Evolutionary conservation across 2,797 vertebrate genomes (phyloP).

Genomic region (Microctenopoma lineatum): DNA sequence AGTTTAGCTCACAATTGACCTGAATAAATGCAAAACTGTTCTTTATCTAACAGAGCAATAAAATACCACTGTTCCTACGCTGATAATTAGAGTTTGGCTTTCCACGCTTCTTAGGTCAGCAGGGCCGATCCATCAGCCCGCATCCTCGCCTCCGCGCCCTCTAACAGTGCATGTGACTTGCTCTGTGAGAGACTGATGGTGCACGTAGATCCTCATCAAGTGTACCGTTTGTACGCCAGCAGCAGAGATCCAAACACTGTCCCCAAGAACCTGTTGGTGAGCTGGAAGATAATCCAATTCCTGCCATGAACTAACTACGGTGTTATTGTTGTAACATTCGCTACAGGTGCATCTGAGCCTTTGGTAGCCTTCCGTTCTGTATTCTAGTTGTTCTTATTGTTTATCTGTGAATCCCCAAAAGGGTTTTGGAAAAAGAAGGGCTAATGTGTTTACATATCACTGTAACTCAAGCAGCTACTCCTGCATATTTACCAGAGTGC

Average conservation of each 20-base stretch:
- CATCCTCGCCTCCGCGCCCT: slow-evolving; percentile 91
- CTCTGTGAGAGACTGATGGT: slow-evolving; percentile 88
- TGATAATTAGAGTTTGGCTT: slow-evolving; percentile 22
- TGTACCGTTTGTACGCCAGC: slow-evolving; percentile 89
- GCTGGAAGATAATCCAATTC: slow-evolving; percentile 9
- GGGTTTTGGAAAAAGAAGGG: background rate
- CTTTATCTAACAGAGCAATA: background rate
- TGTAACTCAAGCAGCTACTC: slow-evolving; percentile 1
- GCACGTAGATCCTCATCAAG: slow-evolving; percentile 73
- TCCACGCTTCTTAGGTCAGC: slow-evolving; percentile 85
- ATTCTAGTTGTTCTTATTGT: background rate
- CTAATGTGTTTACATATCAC: background rate
- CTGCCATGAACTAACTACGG: background rate
- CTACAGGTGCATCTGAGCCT: background rate
- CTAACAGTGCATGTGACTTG: slow-evolving; percentile 92
- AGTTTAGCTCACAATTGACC: background rate
- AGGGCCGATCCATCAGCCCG: slow-evolving; percentile 70
- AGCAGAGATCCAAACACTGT: slow-evolving; percentile 82
- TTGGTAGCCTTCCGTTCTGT: background rate
- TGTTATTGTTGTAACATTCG: background rate
- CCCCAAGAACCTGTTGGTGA: slow-evolving; percentile 84
- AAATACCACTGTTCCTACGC: slow-evolving; percentile 32
- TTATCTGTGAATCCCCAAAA: background rate
- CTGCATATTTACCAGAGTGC: background rate
- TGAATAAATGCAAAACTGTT: slow-evolving; percentile 15